These are phyloP conservation scores for Proteles cristata DNA, from an alignment of 2,113 vertebrate species.

Conservation along the genomic window DNA sequence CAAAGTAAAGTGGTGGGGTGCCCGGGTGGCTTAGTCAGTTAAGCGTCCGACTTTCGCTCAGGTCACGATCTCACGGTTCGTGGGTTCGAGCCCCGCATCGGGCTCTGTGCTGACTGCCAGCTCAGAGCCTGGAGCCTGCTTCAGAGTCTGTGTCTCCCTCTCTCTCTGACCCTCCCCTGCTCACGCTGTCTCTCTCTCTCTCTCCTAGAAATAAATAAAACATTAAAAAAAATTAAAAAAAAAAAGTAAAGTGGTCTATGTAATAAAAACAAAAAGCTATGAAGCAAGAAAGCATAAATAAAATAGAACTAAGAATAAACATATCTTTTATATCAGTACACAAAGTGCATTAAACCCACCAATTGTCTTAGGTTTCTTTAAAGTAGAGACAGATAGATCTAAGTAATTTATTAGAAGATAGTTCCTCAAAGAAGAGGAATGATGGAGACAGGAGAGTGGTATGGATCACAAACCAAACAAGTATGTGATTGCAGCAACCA, in stretches of 20 bases:
- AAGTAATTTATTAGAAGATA: background rate
- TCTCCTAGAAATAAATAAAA: too few species aligned
- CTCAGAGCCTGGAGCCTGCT: too few species aligned
- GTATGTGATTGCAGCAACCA: background rate
- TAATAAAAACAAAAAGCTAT: background rate
- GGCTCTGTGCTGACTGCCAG: too few species aligned
- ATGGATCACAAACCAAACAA: conserved; percentile 4
- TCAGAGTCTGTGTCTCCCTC: too few species aligned
- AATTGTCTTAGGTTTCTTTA: background rate
- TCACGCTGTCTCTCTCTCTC: too few species aligned
- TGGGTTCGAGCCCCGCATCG: too few species aligned
- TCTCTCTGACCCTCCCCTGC: too few species aligned
- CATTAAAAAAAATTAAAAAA: too few species aligned
- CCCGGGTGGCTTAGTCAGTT: too few species aligned
- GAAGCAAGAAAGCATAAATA: background rate
- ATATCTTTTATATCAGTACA: background rate
- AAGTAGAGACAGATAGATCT: background rate
- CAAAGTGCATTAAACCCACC: background rate
- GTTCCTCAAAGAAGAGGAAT: background rate
- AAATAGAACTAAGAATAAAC: background rate
- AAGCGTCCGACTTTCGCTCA: too few species aligned
- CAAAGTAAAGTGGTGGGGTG: background rate
- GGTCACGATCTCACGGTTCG: too few species aligned
- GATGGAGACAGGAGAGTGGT: background rate
- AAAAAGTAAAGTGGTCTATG: background rate